Evolutionary conservation across 2,888 invertebrate species (phyloP).

Genomic region (Leucoma salicis): DNA sequence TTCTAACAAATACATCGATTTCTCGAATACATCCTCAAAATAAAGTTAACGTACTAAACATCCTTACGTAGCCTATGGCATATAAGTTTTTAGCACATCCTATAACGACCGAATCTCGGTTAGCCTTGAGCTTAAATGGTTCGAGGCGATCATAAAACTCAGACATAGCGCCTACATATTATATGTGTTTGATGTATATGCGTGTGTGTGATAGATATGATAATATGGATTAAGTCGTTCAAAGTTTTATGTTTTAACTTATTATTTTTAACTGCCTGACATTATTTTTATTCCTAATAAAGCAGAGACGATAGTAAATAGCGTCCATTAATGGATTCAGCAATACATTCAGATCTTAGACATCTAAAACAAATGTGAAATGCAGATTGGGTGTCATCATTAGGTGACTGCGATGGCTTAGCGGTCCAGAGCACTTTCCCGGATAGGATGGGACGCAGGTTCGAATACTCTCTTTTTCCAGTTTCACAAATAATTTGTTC

Average conservation of each 20-base stretch:
- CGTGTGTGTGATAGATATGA: conserved; percentile 4
- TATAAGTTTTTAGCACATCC: conserved; percentile 48
- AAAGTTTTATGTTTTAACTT: conserved; percentile 1
- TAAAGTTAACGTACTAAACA: neutral
- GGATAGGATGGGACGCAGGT: no score
- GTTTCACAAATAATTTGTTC: no score
- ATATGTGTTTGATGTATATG: conserved; percentile 22
- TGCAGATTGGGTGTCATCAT: no score
- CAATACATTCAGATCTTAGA: no score
- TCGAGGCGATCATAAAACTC: conserved; percentile 47
- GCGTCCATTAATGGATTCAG: no score
- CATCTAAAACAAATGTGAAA: no score
- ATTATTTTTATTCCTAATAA: no score
- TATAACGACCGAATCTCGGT: conserved; percentile 45
- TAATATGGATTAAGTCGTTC: conserved; percentile 7
- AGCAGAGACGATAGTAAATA: no score
- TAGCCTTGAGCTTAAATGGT: conserved; percentile 48
- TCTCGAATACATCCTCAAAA: neutral
- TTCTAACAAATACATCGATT: neutral
- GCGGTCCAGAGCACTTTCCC: no score
- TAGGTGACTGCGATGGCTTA: no score
- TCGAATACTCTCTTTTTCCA: no score
- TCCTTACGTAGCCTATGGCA: conserved; percentile 29
- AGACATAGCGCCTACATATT: conserved; percentile 29
- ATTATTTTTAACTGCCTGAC: no score